Percentiles rank a stretch among this genome's conserved stretches.
phyloP scores from a whole-genome alignment of 2,113 vertebrate species.

The Austrofundulus limnaeus region DNA sequence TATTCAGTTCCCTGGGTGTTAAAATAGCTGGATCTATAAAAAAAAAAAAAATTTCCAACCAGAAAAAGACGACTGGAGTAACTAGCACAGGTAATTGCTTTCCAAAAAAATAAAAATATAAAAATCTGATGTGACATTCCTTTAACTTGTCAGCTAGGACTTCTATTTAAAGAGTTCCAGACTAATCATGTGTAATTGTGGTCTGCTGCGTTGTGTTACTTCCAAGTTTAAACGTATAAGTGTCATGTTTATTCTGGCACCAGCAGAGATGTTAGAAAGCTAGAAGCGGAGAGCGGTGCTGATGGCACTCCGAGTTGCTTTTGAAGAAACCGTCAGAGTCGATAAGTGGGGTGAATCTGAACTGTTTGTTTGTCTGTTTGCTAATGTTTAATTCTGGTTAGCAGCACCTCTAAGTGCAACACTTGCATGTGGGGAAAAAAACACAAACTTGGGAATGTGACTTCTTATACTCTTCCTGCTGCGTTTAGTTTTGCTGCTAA shows the following conservation, averaged over 20 bases:
- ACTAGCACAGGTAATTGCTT: not conserved
- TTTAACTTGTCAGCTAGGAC: not conserved
- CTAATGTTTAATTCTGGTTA: not conserved
- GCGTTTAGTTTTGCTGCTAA: conserved; percentile 2
- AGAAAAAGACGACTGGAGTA: conserved; percentile 3
- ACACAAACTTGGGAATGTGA: too few species aligned
- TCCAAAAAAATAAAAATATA: conserved; percentile 14
- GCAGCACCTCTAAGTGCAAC: too few species aligned
- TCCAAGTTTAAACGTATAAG: conserved; percentile 39
- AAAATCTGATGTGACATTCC: too few species aligned
- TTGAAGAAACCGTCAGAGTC: conserved; percentile 4
- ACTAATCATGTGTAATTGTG: conserved; percentile 30
- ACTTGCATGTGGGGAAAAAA: too few species aligned
- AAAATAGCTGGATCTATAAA: not conserved
- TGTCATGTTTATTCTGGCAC: conserved; percentile 37
- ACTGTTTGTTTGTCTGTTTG: too few species aligned
- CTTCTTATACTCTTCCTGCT: too few species aligned
- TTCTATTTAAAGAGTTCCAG: conserved; percentile 33
- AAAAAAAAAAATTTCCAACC: not conserved
- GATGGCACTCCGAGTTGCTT: not conserved
- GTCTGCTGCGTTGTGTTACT: conserved; percentile 22
- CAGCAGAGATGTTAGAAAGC: conserved; percentile 44
- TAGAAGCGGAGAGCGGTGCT: not conserved
- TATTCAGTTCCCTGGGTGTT: not conserved
- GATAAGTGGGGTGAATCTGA: too few species aligned